phyloP scores from a whole-genome alignment of 2,888 invertebrate species.

The Philhelius pedissequus region DNA sequence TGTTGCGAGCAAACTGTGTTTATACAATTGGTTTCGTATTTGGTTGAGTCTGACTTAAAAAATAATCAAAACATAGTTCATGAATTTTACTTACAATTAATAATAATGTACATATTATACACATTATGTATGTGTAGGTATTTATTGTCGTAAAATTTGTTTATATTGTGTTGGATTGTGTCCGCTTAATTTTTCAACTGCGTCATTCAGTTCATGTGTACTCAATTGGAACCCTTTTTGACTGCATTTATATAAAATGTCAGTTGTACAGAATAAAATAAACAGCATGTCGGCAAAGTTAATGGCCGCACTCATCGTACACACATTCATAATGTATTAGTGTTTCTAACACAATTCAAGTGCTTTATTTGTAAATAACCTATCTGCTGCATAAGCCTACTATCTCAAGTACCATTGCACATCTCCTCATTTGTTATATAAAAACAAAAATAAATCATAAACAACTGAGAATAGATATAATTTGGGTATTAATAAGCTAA shows the following conservation, averaged over 20 bases:
- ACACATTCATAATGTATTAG: constrained; percentile 3
- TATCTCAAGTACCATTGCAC: constrained; percentile 28
- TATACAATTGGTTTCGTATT: too few relatives aligned
- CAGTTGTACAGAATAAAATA: neutral
- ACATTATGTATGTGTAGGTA: too few relatives aligned
- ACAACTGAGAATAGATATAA: neutral
- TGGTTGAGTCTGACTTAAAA: too few relatives aligned
- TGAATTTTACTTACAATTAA: too few relatives aligned
- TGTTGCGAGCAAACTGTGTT: too few relatives aligned
- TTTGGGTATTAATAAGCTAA: neutral
- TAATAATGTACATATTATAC: too few relatives aligned
- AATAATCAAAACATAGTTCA: too few relatives aligned
- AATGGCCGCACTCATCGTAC: constrained; percentile 20
- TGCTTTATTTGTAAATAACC: constrained; percentile 3
- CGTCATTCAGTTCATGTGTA: neutral
- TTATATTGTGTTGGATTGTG: neutral
- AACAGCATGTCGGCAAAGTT: neutral
- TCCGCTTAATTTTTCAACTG: neutral
- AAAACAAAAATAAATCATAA: neutral
- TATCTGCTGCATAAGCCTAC: constrained; percentile 13
- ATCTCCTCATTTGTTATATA: neutral
- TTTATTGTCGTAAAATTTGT: neutral
- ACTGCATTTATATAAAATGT: neutral
- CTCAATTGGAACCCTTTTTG: constrained; percentile 17
- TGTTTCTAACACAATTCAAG: neutral